These are phyloP conservation scores for Drosophila pseudotakahashii DNA, from an alignment of 2,888 invertebrate species.

Conservation along the genomic window DNA sequence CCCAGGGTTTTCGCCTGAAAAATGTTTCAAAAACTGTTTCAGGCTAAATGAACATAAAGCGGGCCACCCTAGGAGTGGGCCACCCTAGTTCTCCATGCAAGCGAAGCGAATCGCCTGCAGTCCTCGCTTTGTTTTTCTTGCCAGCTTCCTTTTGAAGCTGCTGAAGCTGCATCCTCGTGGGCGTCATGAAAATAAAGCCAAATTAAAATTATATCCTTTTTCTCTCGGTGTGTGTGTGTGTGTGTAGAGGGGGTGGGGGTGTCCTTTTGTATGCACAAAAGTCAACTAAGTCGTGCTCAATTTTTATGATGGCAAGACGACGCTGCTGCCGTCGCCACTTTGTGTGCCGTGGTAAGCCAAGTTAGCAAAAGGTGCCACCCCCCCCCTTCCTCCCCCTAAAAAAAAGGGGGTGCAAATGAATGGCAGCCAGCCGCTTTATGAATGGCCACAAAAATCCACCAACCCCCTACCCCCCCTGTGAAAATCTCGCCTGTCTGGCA, in stretches of 20 bases:
- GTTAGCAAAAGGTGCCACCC: conserved; percentile 8
- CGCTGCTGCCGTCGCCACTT: conserved; percentile 53
- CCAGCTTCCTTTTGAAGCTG: conserved; percentile 15
- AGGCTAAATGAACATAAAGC: conserved; percentile 79
- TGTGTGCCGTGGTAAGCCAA: conserved; percentile 56
- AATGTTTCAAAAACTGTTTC: conserved; percentile 78
- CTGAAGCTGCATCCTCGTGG: conserved; percentile 51
- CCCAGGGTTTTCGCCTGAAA: conserved; percentile 63
- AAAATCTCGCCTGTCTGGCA: conserved; percentile 8
- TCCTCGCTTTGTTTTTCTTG: conserved; percentile 62
- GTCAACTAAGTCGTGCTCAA: conserved; percentile 78
- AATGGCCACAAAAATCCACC: conserved; percentile 56
- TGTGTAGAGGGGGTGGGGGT: conserved; percentile 6
- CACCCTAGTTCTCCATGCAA: not conserved
- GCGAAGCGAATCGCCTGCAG: conserved; percentile 53
- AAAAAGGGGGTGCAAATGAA: conserved; percentile 23
- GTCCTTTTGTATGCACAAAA: conserved; percentile 69
- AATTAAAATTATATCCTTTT: conserved; percentile 75
- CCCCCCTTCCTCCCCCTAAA: no score
- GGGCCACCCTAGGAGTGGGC: conserved; percentile 20
- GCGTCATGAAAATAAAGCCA: conserved; percentile 75
- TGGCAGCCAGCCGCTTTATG: conserved; percentile 59
- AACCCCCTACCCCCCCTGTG: conserved; percentile 13
- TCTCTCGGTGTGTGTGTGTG: conserved; percentile 21
- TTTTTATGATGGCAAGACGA: conserved; percentile 72